phyloP scores from a whole-genome alignment of 2,113 vertebrate genomes.

The Aix galericulata region DNA sequence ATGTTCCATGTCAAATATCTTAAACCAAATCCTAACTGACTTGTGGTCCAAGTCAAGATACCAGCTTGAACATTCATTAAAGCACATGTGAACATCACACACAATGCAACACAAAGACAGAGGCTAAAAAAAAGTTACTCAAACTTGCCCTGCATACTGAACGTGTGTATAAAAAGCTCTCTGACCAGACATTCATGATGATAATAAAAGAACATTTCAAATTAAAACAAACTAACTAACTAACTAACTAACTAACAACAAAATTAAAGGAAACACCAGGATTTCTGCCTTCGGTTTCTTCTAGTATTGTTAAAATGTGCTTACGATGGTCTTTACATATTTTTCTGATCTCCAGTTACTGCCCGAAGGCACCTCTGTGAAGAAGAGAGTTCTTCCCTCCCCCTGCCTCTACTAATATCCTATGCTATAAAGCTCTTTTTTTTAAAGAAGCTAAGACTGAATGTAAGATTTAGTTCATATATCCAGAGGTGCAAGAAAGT shows the following conservation, averaged over 20 bases:
- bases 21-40: background rate
- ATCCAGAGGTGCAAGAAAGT: slow-evolving; percentile 2
- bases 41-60: background rate
- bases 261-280: background rate
- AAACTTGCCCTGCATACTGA: background rate
- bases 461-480: background rate
- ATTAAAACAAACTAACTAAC: background rate
- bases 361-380: background rate
- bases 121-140: background rate
- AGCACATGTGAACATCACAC: background rate
- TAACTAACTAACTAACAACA: background rate
- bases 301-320: slow-evolving; percentile 40
- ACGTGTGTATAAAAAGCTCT: background rate
- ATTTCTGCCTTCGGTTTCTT: slow-evolving; percentile 30
- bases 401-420: background rate
- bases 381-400: background rate
- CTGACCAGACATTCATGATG: background rate
- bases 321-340: background rate
- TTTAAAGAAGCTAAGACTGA: background rate
- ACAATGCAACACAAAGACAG: background rate
- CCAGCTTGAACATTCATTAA: background rate
- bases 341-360: slow-evolving; percentile 26
- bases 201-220: slow-evolving; percentile 11
- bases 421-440: background rate
- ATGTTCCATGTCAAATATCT: background rate